Base-by-base conservation (phyloP, 2,797 vertebrate genomes). In the Sebastiscus albofasciatus region DNA sequence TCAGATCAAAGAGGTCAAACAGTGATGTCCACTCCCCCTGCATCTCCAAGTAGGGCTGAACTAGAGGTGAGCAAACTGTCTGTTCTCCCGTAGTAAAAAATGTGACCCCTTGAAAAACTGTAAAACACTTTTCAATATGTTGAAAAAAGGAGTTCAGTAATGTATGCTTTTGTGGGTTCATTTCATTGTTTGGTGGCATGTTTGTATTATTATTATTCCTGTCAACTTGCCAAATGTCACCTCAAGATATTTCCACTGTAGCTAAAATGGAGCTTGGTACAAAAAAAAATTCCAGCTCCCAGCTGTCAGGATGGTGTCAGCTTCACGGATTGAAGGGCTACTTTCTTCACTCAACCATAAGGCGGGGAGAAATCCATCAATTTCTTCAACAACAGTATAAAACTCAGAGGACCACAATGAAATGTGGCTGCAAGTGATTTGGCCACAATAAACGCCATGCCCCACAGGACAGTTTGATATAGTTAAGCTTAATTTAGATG, bases 1-100 rank as follows among this genome's bases (percentile, higher is more conserved):
- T 76, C 58, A 42, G 77, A 75, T 85, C 49, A 68, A 55, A 83
- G 58, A 72, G 72, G 79, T 88, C 80, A 85, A 60, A 69, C 52
- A 62, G 24, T 36, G 46, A 76, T n/a, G 58, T 64, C 58, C 27
- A 31, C 59, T 67, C 61, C 24, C 11, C 2, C 80, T 70, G 76
- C 72, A 85, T 67, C 22, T 59, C 24, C 33, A 46, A 67, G 49
- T 7, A 34, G 36, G 8, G 49, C 55, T 64, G 58, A 68, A 33
- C 14, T 6, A 11, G 2, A 77, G 75, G 18, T 13, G 69, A 55
- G 59, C 27, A 54, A 80, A 73, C 71, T 27, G 56, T 71, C 74
- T 59, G 73, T 24, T 74, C 67, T 61, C 13, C 18, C 54, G 12
- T 4, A 1, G 13, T 66, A 33, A 33, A 76, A 78, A 66, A 42